Percentiles rank a stretch among this genome's conserved stretches.
Conservation (phyloP, 2,888 invertebrate genomes). For the Ectemnius cavifrons region DNA sequence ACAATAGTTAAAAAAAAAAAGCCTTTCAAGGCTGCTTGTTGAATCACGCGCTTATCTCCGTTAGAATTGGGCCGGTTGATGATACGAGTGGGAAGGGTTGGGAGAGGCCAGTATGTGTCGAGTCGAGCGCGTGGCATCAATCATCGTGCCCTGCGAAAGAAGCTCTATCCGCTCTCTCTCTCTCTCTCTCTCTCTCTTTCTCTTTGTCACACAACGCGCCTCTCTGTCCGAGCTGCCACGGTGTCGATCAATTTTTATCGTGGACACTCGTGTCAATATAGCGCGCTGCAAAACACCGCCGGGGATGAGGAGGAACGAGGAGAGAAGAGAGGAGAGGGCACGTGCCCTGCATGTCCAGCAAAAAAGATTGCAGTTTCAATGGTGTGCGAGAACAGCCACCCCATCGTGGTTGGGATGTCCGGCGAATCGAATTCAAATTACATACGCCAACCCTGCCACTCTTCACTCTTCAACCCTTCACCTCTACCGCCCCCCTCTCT, state of each 20-base stretch:
- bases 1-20: too few species aligned
- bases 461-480: constrained; percentile 30
- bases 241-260: constrained; percentile 50
- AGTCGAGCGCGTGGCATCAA: too few species aligned
- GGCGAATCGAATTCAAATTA: constrained; percentile 60
- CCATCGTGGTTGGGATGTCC: constrained; percentile 26
- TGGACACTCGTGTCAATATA: constrained; percentile 45
- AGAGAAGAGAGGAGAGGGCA: not conserved
- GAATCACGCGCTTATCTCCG: too few species aligned
- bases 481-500: too few species aligned
- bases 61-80: too few species aligned
- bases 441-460: constrained; percentile 46
- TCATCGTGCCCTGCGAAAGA: too few species aligned
- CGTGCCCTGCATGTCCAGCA: not conserved
- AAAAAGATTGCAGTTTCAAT: constrained; percentile 38
- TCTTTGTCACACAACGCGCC: too few species aligned
- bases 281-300: constrained; percentile 40
- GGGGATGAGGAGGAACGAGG: not conserved
- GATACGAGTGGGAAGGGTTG: too few species aligned
- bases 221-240: not conserved
- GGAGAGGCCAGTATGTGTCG: too few species aligned
- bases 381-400: not conserved
- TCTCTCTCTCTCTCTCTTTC: too few species aligned
- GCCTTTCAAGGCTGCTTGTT: too few species aligned
- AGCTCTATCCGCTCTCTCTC: too few species aligned